Percentiles rank a stretch among this genome's conserved stretches.
phyloP scores from a whole-genome alignment of 2,113 vertebrate species.

The Smithornis capensis region DNA sequence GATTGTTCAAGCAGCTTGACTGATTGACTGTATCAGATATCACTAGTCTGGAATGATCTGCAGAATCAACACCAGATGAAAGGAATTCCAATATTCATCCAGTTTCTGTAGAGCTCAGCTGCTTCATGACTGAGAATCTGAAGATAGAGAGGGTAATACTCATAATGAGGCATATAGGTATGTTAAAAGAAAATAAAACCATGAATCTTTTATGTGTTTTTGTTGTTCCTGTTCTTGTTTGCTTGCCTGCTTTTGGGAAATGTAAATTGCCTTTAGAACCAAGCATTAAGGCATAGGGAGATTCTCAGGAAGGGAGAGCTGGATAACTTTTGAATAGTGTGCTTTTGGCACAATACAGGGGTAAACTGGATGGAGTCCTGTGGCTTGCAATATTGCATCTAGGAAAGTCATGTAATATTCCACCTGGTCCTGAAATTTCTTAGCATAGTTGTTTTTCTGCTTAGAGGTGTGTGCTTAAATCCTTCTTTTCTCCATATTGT shows the following conservation, averaged over 20 bases:
- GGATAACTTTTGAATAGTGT: background rate
- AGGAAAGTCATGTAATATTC: background rate
- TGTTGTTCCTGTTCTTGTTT: background rate
- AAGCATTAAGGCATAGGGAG: background rate
- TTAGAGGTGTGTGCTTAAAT: background rate
- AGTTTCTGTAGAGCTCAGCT: background rate
- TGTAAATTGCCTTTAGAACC: background rate
- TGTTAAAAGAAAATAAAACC: background rate
- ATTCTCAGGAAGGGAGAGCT: background rate
- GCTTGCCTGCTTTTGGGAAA: background rate
- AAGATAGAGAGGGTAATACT: background rate
- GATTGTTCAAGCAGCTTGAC: conserved; percentile 38
- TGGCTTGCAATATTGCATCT: background rate
- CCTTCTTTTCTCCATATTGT: background rate
- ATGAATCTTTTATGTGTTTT: background rate
- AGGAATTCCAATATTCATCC: background rate
- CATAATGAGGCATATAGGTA: background rate
- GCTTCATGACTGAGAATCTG: background rate
- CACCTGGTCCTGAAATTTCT: background rate
- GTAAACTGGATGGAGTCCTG: background rate
- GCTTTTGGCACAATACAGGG: background rate
- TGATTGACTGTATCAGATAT: background rate
- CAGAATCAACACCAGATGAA: conserved; percentile 24
- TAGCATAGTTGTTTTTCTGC: background rate
- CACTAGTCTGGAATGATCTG: conserved; percentile 18